Percentiles rank a stretch among this genome's conserved stretches.
Conservation (phyloP, 2,888 invertebrate species). For the Hypselothyrea guttata region DNA sequence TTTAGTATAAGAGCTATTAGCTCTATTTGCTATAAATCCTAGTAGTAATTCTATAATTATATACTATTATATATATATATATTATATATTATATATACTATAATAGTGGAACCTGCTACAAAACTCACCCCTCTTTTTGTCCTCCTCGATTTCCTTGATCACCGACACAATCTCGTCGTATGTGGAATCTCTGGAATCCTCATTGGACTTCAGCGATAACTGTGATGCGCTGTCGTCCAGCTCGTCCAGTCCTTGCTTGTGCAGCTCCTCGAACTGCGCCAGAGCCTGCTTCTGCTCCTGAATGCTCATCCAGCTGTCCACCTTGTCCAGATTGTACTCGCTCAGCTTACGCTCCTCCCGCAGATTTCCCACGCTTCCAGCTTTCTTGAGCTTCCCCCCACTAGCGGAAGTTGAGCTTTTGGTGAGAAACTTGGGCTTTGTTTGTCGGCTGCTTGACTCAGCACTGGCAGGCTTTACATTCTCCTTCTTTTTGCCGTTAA, state of each 20-base stretch:
- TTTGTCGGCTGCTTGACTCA: slow-evolving; percentile 23
- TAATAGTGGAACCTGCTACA: too few species aligned
- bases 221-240: slow-evolving; percentile 72
- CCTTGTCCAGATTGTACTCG: slow-evolving; percentile 82
- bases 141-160: slow-evolving; percentile 82
- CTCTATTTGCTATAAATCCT: too few species aligned
- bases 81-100: too few species aligned
- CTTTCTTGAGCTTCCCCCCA: slow-evolving; percentile 62
- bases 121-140: slow-evolving; percentile 79
- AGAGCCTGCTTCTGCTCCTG: slow-evolving; percentile 66
- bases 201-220: slow-evolving; percentile 73
- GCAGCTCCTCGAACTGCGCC: slow-evolving; percentile 47
- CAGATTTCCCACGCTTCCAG: slow-evolving; percentile 69
- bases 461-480: slow-evolving; percentile 69
- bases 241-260: slow-evolving; percentile 58
- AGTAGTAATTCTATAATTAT: too few species aligned
- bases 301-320: slow-evolving; percentile 83
- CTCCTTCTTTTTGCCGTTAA: slow-evolving; percentile 77
- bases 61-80: too few species aligned
- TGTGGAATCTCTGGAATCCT: slow-evolving; percentile 80
- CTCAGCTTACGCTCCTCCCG: slow-evolving; percentile 80
- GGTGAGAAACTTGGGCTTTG: slow-evolving; percentile 35
- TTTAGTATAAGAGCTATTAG: neutral
- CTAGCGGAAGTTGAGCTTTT: slow-evolving; percentile 15
- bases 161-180: slow-evolving; percentile 82